Evolutionary conservation across 2,113 vertebrate species (phyloP).

Genomic region (Oreochromis tanganicae): DNA sequence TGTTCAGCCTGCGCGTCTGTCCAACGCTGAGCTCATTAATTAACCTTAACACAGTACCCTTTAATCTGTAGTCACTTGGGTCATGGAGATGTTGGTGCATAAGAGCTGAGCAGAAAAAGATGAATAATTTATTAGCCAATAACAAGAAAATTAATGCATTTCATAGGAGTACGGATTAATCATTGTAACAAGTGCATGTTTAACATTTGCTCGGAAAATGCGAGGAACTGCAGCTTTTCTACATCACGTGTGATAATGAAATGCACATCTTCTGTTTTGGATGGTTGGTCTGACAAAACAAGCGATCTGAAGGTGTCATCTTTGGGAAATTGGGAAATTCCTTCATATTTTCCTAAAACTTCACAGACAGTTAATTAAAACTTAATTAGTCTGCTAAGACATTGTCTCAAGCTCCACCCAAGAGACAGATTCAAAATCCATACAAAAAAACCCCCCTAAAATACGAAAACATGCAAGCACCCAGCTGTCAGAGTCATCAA

Average conservation of each 20-base stretch:
- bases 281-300: neutral
- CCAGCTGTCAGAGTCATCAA: neutral
- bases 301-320: neutral
- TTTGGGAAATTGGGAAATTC: neutral
- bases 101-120: neutral
- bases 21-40: slow-evolving; percentile 9
- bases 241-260: neutral
- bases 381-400: neutral
- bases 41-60: neutral
- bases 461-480: neutral
- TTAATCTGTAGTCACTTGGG: neutral
- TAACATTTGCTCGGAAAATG: neutral
- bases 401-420: neutral
- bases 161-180: neutral
- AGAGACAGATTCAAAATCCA: neutral
- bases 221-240: neutral
- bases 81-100: neutral
- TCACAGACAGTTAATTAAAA: neutral
- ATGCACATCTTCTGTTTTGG: neutral
- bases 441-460: neutral
- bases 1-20: neutral
- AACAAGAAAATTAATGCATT: neutral
- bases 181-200: neutral
- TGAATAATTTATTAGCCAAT: neutral
- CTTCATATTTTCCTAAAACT: neutral